Evolutionary conservation across 1,140 invertebrate genomes (phyloP).

Genomic region (Drosophila pectinifera): DNA sequence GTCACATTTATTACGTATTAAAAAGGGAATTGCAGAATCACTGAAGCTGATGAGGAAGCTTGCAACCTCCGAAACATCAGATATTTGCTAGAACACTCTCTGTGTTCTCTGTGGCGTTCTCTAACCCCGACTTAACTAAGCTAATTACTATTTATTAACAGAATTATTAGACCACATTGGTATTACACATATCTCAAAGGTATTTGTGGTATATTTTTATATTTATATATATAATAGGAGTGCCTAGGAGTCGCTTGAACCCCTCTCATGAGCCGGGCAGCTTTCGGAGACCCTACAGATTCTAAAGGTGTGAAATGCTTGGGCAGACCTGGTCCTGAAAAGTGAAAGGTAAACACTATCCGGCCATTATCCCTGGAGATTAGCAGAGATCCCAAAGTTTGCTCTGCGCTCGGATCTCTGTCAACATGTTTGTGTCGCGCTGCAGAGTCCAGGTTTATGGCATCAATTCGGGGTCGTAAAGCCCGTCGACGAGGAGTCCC

Average conservation of each 20-base stretch:
- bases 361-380: conserved; percentile 24
- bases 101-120: no score
- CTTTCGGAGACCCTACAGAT: not conserved
- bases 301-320: conserved; percentile 14
- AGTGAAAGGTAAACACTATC: conserved; percentile 47
- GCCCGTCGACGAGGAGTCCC: conserved; percentile 23
- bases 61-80: no score
- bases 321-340: conserved; percentile 19
- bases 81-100: no score
- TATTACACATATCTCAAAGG: not conserved
- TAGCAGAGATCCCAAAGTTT: conserved; percentile 27
- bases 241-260: conserved; percentile 35
- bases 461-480: conserved; percentile 17
- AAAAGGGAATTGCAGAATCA: no score
- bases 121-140: no score
- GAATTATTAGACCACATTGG: not conserved
- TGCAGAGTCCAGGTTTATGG: conserved; percentile 30
- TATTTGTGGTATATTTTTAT: not conserved
- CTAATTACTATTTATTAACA: not conserved
- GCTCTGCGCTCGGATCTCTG: conserved; percentile 27
- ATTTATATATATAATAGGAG: no score
- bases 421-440: conserved; percentile 41
- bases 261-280: conserved; percentile 50
- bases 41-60: no score
- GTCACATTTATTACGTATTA: no score